phyloP scores from a whole-genome alignment of 2,888 invertebrate genomes.

The Temnothorax ravouxi region DNA sequence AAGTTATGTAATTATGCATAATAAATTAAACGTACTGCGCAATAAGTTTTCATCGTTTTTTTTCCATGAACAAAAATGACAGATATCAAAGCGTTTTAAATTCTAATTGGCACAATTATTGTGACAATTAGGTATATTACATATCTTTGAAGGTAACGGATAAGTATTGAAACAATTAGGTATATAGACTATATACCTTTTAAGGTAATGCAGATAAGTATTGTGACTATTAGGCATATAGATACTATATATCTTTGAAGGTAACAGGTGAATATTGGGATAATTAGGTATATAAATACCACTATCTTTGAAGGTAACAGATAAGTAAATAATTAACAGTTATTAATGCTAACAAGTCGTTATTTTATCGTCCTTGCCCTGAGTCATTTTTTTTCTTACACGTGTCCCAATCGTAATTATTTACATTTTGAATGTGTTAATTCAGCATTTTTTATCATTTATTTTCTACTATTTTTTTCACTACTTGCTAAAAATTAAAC shows the following conservation, averaged over 20 bases:
- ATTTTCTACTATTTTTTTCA: not conserved
- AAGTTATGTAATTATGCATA: not conserved
- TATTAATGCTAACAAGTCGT: conserved; percentile 63
- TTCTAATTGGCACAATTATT: conserved; percentile 2
- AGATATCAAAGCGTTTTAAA: conserved; percentile 3
- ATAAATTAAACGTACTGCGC: not conserved
- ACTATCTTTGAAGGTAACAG: not conserved
- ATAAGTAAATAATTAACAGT: conserved; percentile 20
- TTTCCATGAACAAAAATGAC: not conserved
- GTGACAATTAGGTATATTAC: not conserved
- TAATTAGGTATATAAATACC: not conserved
- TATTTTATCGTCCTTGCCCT: conserved; percentile 60
- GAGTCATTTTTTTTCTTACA: conserved; percentile 42
- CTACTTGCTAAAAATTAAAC: not conserved
- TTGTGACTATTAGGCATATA: not conserved
- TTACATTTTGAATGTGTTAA: conserved; percentile 57
- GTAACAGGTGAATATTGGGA: not conserved
- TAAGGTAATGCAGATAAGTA: not conserved
- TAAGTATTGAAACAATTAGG: not conserved
- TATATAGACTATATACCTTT: too few species aligned
- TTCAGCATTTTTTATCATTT: not conserved
- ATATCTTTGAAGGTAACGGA: not conserved
- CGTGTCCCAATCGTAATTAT: conserved; percentile 3
- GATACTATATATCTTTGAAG: not conserved
- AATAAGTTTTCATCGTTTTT: not conserved